Evolutionary conservation across 2,888 invertebrate species (phyloP), one percentile per base, ranked within the genome.

Genomic region (Mimachlamys varia): DNA sequence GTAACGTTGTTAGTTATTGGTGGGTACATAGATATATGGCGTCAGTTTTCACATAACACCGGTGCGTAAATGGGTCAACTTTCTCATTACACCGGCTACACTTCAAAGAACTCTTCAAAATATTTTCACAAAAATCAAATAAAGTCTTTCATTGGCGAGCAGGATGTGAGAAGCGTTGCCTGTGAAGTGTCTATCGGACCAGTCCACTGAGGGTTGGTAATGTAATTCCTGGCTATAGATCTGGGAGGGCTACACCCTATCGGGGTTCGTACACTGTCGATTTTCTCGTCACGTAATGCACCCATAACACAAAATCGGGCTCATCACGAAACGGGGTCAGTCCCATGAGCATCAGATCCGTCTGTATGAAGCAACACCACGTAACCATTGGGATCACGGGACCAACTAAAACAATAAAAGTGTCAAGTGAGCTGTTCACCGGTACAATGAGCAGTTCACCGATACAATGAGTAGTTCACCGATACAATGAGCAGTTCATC

Each of bases 161-260:
- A 12, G 76, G 76, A 76, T 76, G 76, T 76, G 76, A 76, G 76
- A 76, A 33, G 33, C 33, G 27, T 33, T 76, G 76, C 76, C 76
- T 76, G 76, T 76, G 76, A 76, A 76, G 76, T 76, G 76, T 33
- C 76, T 76, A 76, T 76, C 33, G 27, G 0, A 27, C 12, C 33
- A 15, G 76, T 76, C 76, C 76, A 27, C 22, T 27, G 76, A 76
- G 76, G 15, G 76, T 76, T 76, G 15, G 22, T 76, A 76, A 76
- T 76, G 33, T 76, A 76, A 76, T 76, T 76, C 62, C 33, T 76
- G 76, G 76, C 76, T 76, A 33, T 76, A 76, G 27, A 76, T 33
- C 12, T 76, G 27, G 76, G 33, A 27, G 76, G 33, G 76, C 33
- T 33, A 76, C 33, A 76, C 27, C 76, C 76, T 1, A 76, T 27